These are phyloP conservation scores for Acanthopagrus latus DNA, from an alignment of 2,797 vertebrate species.

Conservation along the genomic window DNA sequence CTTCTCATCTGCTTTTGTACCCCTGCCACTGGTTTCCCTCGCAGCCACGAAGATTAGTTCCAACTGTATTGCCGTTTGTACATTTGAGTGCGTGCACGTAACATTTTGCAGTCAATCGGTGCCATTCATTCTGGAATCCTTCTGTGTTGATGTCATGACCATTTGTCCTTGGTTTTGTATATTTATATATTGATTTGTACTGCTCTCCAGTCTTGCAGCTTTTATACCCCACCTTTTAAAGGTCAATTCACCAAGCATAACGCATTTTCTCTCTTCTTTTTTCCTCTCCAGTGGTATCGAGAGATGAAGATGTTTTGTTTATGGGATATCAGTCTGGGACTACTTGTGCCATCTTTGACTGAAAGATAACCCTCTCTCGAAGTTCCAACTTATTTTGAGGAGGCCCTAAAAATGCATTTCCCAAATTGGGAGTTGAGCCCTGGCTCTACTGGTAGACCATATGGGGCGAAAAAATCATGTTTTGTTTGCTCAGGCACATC, in stretches of 20 bases:
- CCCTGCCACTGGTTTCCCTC: constrained; percentile 69
- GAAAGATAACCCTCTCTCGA: background rate
- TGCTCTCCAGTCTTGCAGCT: constrained; percentile 9
- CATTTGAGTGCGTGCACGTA: constrained; percentile 5
- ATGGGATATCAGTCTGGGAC: background rate
- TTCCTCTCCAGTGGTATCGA: background rate
- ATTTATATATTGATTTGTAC: constrained; percentile 7
- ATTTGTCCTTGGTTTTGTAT: constrained; percentile 13
- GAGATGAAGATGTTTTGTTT: background rate
- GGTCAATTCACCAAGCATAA: background rate
- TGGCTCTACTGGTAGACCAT: background rate
- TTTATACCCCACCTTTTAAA: constrained; percentile 2
- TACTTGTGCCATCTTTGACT: background rate
- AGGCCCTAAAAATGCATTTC: background rate
- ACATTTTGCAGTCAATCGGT: background rate
- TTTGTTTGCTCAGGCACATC: no score
- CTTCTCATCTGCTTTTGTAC: constrained; percentile 82
- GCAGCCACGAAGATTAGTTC: constrained; percentile 51
- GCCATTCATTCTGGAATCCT: background rate
- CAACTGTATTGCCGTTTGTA: constrained; percentile 35
- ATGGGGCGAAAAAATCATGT: background rate
- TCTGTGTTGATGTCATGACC: background rate
- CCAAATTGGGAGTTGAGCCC: background rate
- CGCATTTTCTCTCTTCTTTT: background rate
- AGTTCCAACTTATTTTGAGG: background rate